A percentile compares a stretch with the other conserved stretches of the same genome.
Evolutionary conservation across 2,797 vertebrate species (phyloP).

Genomic region (Alfaro cultratus): DNA sequence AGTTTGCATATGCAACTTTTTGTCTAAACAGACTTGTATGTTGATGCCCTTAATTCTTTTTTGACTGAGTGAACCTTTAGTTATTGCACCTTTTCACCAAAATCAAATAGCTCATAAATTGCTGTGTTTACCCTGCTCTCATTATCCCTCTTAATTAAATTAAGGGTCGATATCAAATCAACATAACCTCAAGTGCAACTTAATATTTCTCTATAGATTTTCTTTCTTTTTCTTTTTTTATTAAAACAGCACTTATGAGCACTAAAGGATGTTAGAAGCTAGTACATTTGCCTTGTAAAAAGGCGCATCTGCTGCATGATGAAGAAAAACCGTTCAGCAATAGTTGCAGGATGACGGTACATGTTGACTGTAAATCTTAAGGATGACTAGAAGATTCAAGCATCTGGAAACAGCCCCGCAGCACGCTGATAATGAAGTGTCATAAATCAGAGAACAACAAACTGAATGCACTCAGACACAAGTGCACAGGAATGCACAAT

Average conservation of each 20-base stretch:
- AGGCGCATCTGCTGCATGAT: constrained; percentile 13
- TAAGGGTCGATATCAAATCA: constrained; percentile 10
- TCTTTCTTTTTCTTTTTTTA: not conserved
- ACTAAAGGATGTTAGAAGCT: constrained; percentile 3
- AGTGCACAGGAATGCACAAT: constrained; percentile 54
- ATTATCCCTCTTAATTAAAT: constrained; percentile 3
- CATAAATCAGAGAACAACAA: constrained; percentile 71
- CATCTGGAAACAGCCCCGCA: constrained; percentile 71
- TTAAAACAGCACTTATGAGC: not conserved
- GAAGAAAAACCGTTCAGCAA: constrained; percentile 34
- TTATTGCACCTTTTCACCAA: constrained; percentile 14
- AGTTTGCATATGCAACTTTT: constrained; percentile 12
- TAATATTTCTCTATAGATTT: constrained; percentile 23
- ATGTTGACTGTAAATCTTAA: constrained; percentile 70
- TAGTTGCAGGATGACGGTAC: constrained; percentile 61
- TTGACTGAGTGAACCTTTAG: constrained; percentile 17
- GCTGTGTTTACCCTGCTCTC: constrained; percentile 8
- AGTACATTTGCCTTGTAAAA: constrained; percentile 26
- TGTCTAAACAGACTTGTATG: constrained; percentile 15
- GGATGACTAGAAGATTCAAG: constrained; percentile 61
- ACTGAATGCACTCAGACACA: constrained; percentile 39
- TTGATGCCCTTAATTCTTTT: constrained; percentile 16
- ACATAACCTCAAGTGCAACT: constrained; percentile 6
- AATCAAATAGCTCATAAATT: constrained; percentile 34
- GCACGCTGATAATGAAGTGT: constrained; percentile 58